phyloP scores from a whole-genome alignment of 2,888 invertebrate genomes.

The Petrophora chlorosata region DNA sequence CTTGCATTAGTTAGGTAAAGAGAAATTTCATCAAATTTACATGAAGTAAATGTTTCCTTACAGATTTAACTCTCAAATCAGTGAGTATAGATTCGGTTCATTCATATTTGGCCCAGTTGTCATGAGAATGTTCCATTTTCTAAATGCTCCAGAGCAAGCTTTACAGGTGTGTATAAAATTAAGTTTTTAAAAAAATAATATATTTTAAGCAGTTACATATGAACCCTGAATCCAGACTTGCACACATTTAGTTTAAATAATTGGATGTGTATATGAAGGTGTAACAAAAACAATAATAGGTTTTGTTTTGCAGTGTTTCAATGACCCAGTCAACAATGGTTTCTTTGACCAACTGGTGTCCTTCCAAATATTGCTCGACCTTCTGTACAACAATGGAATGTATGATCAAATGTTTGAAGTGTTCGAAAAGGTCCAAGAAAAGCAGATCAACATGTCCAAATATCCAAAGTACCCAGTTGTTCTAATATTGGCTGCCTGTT shows the following conservation, averaged over 20 bases:
- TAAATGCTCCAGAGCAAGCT: constrained; percentile 88
- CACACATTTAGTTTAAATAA: not conserved
- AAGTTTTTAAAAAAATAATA: too few species aligned
- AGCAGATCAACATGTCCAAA: constrained; percentile 85
- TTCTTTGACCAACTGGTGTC: constrained; percentile 89
- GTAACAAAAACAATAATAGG: not conserved
- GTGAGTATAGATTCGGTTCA: constrained; percentile 89
- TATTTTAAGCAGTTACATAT: too few species aligned
- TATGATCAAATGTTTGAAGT: constrained; percentile 87
- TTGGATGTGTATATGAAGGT: not conserved
- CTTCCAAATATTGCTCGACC: constrained; percentile 87
- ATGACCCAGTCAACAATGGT: constrained; percentile 82
- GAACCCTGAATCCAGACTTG: not conserved
- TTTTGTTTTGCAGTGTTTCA: constrained; percentile 82
- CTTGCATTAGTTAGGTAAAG: not conserved
- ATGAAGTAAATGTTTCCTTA: constrained; percentile 47
- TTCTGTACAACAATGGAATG: constrained; percentile 87
- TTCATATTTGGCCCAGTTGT: constrained; percentile 92
- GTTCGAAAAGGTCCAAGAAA: constrained; percentile 84
- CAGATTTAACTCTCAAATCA: constrained; percentile 88
- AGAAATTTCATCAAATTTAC: not conserved
- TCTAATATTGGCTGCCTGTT: constrained; percentile 88
- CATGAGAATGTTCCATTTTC: constrained; percentile 89
- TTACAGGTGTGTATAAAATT: constrained; percentile 72
- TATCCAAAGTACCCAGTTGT: constrained; percentile 88